Evolutionary conservation across 2,888 invertebrate species (phyloP).

Genomic region (Lasioglossum morio): DNA sequence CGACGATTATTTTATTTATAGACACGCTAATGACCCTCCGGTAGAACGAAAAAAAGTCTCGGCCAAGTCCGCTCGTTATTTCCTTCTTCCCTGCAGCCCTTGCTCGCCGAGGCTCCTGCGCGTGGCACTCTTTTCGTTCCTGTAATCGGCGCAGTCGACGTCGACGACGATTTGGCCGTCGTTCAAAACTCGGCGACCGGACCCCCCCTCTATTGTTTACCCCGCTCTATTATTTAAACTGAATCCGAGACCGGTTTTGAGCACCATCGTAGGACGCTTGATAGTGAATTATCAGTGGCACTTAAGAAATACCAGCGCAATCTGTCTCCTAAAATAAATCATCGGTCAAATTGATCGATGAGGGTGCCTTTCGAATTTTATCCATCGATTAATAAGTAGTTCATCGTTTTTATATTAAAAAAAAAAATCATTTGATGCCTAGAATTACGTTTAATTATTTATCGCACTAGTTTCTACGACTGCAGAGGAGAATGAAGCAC

Average conservation of each 20-base stretch:
- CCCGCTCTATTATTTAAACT: constrained; percentile 31
- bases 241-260: neutral
- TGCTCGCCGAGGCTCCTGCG: constrained; percentile 42
- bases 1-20: constrained; percentile 80
- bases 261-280: too few relatives aligned
- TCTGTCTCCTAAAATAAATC: neutral
- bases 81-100: constrained; percentile 39
- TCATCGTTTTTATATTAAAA: accelerated
- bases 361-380: neutral
- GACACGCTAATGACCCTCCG: constrained; percentile 79
- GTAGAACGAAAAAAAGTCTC: constrained; percentile 66
- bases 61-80: constrained; percentile 72
- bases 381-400: neutral
- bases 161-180: constrained; percentile 38
- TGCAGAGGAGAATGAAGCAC: neutral
- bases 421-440: too few relatives aligned
- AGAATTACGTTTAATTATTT: neutral
- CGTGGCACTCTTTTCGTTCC: constrained; percentile 47
- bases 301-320: neutral
- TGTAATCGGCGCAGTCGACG: constrained; percentile 44
- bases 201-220: constrained; percentile 14
- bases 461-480: neutral
- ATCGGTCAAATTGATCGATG: neutral
- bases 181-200: constrained; percentile 25
- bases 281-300: neutral